phyloP scores from a whole-genome alignment of 2,888 invertebrate genomes.

The Cheilosia pagana region DNA sequence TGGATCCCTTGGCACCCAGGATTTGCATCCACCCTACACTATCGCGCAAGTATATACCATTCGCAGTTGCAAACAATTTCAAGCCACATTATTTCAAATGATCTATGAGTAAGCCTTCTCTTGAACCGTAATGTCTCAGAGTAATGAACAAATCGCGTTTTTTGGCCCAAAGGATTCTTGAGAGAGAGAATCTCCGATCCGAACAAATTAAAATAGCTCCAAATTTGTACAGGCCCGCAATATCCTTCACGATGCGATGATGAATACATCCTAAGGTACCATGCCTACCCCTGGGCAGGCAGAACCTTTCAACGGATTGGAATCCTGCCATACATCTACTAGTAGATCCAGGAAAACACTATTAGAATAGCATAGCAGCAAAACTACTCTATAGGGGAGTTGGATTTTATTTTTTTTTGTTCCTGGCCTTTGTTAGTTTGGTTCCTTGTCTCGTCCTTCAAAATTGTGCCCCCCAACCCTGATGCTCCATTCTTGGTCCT shows the following conservation, averaged over 20 bases:
- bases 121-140: neutral
- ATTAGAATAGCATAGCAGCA: slow-evolving; percentile 38
- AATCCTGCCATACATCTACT: slow-evolving; percentile 50
- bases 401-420: neutral
- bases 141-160: neutral
- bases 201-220: neutral
- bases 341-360: slow-evolving; percentile 26
- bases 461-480: slow-evolving; percentile 35
- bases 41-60: no score
- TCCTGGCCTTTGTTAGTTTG: slow-evolving; percentile 25
- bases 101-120: neutral
- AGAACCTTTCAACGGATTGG: slow-evolving; percentile 62
- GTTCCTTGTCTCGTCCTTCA: slow-evolving; percentile 59
- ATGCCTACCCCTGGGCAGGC: slow-evolving; percentile 22
- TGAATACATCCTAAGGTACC: neutral
- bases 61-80: no score
- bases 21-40: no score
- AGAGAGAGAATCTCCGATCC: neutral
- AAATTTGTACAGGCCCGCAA: slow-evolving; percentile 9
- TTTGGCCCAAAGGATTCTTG: slow-evolving; percentile 11
- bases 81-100: neutral
- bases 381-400: slow-evolving; percentile 55
- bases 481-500: neutral
- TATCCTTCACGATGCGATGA: neutral
- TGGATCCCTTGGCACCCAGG: no score